Conservation (phyloP, 2,113 vertebrate species). For the Hemiscyllium ocellatum region DNA sequence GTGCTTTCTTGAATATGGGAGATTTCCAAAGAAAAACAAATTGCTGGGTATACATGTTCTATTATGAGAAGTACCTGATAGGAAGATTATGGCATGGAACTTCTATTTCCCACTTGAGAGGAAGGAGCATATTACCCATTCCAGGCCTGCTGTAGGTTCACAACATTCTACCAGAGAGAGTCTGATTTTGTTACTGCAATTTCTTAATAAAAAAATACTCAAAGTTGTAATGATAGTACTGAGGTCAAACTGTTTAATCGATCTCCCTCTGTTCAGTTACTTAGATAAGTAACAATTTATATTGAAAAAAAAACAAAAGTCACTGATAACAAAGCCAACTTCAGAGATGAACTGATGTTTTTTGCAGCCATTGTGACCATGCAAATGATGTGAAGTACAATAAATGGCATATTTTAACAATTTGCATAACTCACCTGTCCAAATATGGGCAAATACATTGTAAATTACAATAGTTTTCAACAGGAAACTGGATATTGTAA, state of each 20-base stretch:
- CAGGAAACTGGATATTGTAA: background rate
- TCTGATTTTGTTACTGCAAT: background rate
- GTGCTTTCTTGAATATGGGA: background rate
- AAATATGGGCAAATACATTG: background rate
- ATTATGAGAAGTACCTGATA: background rate
- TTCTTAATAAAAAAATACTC: background rate
- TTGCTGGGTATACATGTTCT: background rate
- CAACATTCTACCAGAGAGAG: background rate
- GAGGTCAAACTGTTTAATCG: background rate
- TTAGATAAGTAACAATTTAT: background rate
- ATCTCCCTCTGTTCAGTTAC: background rate
- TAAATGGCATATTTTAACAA: background rate
- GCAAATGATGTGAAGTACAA: background rate
- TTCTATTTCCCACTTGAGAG: background rate
- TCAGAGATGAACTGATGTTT: background rate
- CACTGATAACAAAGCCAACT: no score
- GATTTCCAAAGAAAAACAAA: conserved; percentile 2
- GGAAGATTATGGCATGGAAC: background rate
- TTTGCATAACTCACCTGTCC: background rate
- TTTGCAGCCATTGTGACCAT: background rate
- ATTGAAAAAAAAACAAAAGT: background rate
- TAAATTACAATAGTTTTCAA: background rate
- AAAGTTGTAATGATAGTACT: background rate
- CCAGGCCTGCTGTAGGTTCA: background rate
- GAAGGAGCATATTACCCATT: background rate